Evolutionary conservation across 2,113 vertebrate genomes (phyloP).

Genomic region (Damaliscus lunatus): DNA sequence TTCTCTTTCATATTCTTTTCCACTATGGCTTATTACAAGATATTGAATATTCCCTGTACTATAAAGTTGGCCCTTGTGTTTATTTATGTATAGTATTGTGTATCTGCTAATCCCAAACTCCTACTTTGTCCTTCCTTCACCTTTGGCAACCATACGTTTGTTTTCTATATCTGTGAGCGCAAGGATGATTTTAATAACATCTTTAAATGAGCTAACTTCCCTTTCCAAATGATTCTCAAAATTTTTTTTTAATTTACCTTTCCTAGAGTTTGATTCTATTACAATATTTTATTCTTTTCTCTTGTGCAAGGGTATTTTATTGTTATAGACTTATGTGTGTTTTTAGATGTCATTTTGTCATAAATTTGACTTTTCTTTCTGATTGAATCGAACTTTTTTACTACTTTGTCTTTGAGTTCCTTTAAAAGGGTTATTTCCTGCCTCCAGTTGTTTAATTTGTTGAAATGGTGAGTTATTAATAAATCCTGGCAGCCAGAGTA

Average conservation of each 20-base stretch:
- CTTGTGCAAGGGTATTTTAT: neutral
- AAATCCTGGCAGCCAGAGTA: neutral
- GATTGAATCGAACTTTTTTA: neutral
- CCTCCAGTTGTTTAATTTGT: neutral
- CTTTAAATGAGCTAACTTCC: neutral
- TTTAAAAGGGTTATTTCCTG: neutral
- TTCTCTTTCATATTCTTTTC: neutral
- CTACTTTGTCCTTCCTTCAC: neutral
- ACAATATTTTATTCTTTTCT: neutral
- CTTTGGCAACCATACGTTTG: neutral
- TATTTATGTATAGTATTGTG: neutral
- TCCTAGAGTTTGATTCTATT: neutral
- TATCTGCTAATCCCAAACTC: neutral
- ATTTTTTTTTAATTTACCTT: neutral
- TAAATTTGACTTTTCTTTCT: neutral
- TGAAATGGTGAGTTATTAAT: neutral
- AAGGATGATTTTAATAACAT: neutral
- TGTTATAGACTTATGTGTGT: neutral
- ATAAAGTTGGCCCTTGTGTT: neutral
- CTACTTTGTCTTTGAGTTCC: neutral
- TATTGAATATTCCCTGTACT: neutral
- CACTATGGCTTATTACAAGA: neutral
- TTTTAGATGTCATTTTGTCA: neutral
- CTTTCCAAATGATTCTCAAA: neutral
- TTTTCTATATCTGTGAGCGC: neutral